Evolutionary conservation across 2,888 invertebrate species (phyloP).

Genomic region (Stegana nigrithorax): DNA sequence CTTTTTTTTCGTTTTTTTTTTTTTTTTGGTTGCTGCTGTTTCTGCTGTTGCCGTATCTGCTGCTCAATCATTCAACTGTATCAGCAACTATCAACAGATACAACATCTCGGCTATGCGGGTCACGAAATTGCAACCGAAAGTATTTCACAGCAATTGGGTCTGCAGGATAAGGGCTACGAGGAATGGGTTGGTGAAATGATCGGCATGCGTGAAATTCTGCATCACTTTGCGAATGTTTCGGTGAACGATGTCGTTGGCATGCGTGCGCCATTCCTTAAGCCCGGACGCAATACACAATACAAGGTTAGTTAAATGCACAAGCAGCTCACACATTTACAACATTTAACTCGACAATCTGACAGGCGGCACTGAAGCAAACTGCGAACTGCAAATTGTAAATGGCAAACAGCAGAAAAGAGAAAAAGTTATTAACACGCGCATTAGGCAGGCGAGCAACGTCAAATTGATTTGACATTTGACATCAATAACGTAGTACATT

Average conservation of each 20-base stretch:
- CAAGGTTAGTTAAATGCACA: slow-evolving; percentile 72
- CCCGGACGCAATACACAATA: slow-evolving; percentile 94
- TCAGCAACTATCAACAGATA: slow-evolving; percentile 93
- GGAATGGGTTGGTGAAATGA: slow-evolving; percentile 94
- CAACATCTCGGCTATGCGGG: slow-evolving; percentile 89
- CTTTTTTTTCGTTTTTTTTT: neutral
- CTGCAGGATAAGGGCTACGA: slow-evolving; percentile 91
- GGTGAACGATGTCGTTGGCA: slow-evolving; percentile 84
- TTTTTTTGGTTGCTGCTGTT: neutral
- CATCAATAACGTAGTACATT: no score
- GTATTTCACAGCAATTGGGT: slow-evolving; percentile 79
- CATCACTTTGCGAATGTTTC: slow-evolving; percentile 85
- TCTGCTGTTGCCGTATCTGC: no score
- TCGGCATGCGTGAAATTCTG: slow-evolving; percentile 91
- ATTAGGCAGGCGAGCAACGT: no score
- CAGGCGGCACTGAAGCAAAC: no score
- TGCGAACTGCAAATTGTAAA: no score
- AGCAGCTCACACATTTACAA: no score
- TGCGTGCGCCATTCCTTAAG: slow-evolving; percentile 89
- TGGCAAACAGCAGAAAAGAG: no score
- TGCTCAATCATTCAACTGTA: neutral
- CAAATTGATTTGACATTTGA: no score
- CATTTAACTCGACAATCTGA: no score
- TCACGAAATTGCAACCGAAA: slow-evolving; percentile 81
- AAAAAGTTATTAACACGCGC: no score